These are phyloP conservation scores for Sussaba pulchella DNA, from an alignment of 2,888 invertebrate genomes.

Conservation along the genomic window DNA sequence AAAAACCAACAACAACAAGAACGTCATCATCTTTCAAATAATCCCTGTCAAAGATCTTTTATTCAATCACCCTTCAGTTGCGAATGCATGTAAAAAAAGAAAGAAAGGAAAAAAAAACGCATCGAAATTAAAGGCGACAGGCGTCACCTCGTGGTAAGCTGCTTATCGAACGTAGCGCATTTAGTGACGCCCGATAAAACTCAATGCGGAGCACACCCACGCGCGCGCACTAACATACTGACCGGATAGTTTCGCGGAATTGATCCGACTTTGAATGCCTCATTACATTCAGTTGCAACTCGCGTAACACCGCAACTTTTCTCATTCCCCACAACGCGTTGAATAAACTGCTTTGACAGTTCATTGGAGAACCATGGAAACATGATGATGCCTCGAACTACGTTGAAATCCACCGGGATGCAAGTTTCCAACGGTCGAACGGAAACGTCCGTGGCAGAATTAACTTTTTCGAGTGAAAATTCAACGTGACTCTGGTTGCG, in stretches of 20 bases:
- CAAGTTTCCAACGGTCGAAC: conserved; percentile 26
- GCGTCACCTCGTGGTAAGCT: conserved; percentile 41
- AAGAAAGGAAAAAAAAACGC: conserved; percentile 23
- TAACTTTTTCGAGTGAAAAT: conserved; percentile 26
- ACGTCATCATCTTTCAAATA: too few relatives aligned
- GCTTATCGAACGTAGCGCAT: conserved; percentile 52
- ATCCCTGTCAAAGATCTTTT: too few relatives aligned
- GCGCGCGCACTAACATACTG: not conserved
- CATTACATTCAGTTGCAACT: conserved; percentile 36
- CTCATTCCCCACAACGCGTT: conserved; percentile 46
- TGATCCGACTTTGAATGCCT: conserved; percentile 60
- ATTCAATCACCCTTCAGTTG: too few relatives aligned
- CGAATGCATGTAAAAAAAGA: not conserved
- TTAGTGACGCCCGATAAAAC: conserved; percentile 57
- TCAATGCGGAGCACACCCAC: conserved; percentile 45
- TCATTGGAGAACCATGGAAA: conserved; percentile 56
- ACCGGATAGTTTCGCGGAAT: conserved; percentile 42
- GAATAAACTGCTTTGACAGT: conserved; percentile 55
- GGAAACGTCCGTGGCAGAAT: conserved; percentile 19
- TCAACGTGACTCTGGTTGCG: conserved; percentile 32
- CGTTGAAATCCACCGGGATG: conserved; percentile 42
- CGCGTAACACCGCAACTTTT: conserved; percentile 28
- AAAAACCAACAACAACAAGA: too few relatives aligned
- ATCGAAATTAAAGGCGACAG: conserved; percentile 47
- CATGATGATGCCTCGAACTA: conserved; percentile 47